These are phyloP conservation scores for Glaucopsyche alexis DNA, from an alignment of 2,888 invertebrate species.

Conservation along the genomic window DNA sequence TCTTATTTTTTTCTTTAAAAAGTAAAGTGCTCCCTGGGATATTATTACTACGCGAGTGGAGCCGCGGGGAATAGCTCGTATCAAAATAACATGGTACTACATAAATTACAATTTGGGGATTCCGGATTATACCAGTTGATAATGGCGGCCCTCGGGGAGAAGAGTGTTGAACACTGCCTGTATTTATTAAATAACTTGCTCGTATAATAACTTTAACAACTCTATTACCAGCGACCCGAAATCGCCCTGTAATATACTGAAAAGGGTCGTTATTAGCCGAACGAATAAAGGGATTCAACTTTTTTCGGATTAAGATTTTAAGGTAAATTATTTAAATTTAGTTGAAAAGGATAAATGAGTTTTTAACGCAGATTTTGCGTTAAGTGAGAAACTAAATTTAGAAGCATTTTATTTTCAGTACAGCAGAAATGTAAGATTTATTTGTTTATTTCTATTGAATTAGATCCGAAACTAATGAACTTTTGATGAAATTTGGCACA, in stretches of 20 bases:
- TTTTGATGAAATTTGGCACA: too few relatives aligned
- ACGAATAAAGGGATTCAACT: constrained; percentile 18
- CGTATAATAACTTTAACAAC: constrained; percentile 12
- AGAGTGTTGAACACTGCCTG: neutral
- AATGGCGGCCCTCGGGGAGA: neutral
- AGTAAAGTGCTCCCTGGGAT: too few relatives aligned
- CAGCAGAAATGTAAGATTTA: too few relatives aligned
- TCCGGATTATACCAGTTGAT: neutral
- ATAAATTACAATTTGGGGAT: constrained; percentile 12
- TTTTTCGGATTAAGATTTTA: constrained; percentile 9
- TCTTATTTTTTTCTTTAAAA: too few relatives aligned
- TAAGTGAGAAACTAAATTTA: neutral
- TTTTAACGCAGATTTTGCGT: neutral
- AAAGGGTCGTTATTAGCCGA: constrained; percentile 2
- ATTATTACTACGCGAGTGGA: too few relatives aligned
- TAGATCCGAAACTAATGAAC: too few relatives aligned
- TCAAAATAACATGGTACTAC: neutral
- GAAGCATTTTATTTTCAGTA: neutral
- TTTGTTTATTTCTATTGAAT: too few relatives aligned
- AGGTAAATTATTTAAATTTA: constrained; percentile 13
- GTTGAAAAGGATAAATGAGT: constrained; percentile 21
- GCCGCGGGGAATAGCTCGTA: neutral
- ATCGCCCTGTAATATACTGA: neutral
- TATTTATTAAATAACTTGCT: constrained; percentile 16
- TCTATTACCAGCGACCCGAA: neutral